These are phyloP conservation scores for Macrochelys suwanniensis DNA, from an alignment of 2,797 vertebrate genomes.

Conservation along the genomic window DNA sequence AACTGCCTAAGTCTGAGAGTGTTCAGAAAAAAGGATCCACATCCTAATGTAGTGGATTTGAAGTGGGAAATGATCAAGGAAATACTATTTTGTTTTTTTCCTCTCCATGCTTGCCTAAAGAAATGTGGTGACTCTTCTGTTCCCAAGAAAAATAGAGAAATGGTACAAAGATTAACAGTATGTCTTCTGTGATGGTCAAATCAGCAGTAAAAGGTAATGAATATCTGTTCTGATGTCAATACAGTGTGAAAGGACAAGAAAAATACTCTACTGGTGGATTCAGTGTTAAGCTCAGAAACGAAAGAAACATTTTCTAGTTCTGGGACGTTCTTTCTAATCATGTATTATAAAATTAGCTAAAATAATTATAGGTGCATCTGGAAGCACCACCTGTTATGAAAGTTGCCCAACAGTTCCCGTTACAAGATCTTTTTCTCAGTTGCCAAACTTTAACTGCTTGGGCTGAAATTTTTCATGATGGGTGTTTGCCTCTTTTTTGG, in stretches of 20 bases:
- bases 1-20: not conserved
- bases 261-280: slow-evolving; percentile 56
- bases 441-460: too few relatives aligned
- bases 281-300: slow-evolving; percentile 47
- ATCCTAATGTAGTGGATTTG: not conserved
- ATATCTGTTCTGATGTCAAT: not conserved
- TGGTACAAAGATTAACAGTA: slow-evolving; percentile 56
- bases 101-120: slow-evolving; percentile 17
- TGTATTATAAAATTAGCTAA: too few relatives aligned
- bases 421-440: not conserved
- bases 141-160: slow-evolving; percentile 55
- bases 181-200: slow-evolving; percentile 61
- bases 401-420: not conserved
- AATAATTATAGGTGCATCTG: too few relatives aligned
- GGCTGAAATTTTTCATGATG: too few relatives aligned
- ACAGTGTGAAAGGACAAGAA: slow-evolving; percentile 63
- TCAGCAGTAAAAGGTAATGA: slow-evolving; percentile 35
- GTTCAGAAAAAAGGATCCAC: not conserved
- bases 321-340: too few relatives aligned
- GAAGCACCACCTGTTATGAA: too few relatives aligned
- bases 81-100: slow-evolving; percentile 11
- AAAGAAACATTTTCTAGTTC: slow-evolving; percentile 31
- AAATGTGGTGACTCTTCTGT: slow-evolving; percentile 11
- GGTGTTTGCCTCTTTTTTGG: too few relatives aligned
- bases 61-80: not conserved